phyloP scores from a whole-genome alignment of 2,113 vertebrate genomes.

The Alligator sinensis region DNA sequence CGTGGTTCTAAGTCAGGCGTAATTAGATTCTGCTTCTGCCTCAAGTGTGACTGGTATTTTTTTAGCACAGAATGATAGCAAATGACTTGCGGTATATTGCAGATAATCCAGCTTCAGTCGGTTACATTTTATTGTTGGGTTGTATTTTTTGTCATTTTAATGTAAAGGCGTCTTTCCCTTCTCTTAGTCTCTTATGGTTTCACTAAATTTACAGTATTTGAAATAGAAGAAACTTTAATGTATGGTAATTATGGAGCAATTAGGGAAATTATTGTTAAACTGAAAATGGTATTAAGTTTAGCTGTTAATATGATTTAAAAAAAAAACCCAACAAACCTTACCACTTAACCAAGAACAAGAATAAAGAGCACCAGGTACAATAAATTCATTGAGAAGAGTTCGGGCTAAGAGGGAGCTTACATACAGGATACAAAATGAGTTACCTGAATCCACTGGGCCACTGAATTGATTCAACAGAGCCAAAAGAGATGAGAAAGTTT shows the following conservation, averaged over 20 bases:
- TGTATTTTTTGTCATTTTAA: not conserved
- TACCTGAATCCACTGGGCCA: not conserved
- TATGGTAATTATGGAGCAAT: not conserved
- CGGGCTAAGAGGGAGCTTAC: not conserved
- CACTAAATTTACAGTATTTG: not conserved
- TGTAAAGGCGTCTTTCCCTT: not conserved
- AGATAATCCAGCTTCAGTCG: not conserved
- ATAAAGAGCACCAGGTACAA: not conserved
- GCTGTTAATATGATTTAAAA: not conserved
- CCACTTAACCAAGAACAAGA: not conserved
- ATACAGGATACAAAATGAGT: not conserved
- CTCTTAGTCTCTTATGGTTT: not conserved
- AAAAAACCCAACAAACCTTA: not conserved
- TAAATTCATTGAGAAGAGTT: not conserved
- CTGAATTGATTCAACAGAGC: not conserved
- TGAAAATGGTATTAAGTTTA: not conserved
- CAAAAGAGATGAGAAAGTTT: not conserved
- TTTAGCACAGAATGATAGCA: not conserved
- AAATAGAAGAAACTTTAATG: not conserved
- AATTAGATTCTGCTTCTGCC: not conserved
- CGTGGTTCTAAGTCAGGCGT: not conserved
- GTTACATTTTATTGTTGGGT: not conserved
- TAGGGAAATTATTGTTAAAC: not conserved
- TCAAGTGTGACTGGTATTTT: too few relatives aligned
- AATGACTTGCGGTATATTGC: not conserved